Percentiles rank a stretch among this genome's conserved stretches.
These are phyloP conservation scores for Melipona beecheii DNA, from an alignment of 2,888 invertebrate genomes.

Conservation along the genomic window DNA sequence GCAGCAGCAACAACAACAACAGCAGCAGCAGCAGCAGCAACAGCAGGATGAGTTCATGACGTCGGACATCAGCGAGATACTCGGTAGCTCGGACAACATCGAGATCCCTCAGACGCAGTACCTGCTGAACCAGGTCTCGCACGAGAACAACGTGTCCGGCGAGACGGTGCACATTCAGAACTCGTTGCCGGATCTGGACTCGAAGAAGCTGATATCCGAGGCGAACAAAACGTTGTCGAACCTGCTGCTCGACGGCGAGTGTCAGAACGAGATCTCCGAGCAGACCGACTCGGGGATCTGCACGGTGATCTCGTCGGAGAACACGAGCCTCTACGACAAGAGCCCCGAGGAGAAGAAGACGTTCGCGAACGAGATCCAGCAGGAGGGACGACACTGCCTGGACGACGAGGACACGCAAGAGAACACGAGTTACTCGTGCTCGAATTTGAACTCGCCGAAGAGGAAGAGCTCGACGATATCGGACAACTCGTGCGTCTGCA, in stretches of 20 bases:
- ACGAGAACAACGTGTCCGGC: constrained; percentile 76
- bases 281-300: constrained; percentile 89
- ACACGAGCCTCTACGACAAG: constrained; percentile 87
- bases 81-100: constrained; percentile 82
- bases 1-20: too few species aligned
- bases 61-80: constrained; percentile 75
- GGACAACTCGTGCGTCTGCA: constrained; percentile 79
- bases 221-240: constrained; percentile 82
- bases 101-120: constrained; percentile 88
- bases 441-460: constrained; percentile 79
- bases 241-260: constrained; percentile 85
- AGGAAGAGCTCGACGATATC: constrained; percentile 71
- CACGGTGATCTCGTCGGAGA: constrained; percentile 86
- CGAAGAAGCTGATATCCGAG: constrained; percentile 82
- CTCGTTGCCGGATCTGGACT: constrained; percentile 81
- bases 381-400: constrained; percentile 58
- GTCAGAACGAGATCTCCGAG: constrained; percentile 87
- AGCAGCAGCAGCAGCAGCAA: constrained; percentile 7
- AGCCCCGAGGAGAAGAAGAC: constrained; percentile 82
- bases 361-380: constrained; percentile 77
- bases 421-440: constrained; percentile 81
- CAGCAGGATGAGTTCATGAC: constrained; percentile 70
- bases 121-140: constrained; percentile 85
- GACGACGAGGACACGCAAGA: constrained; percentile 75
- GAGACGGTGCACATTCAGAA: constrained; percentile 78